phyloP scores from a whole-genome alignment of 2,797 vertebrate species.

The Chaunax sp. region DNA sequence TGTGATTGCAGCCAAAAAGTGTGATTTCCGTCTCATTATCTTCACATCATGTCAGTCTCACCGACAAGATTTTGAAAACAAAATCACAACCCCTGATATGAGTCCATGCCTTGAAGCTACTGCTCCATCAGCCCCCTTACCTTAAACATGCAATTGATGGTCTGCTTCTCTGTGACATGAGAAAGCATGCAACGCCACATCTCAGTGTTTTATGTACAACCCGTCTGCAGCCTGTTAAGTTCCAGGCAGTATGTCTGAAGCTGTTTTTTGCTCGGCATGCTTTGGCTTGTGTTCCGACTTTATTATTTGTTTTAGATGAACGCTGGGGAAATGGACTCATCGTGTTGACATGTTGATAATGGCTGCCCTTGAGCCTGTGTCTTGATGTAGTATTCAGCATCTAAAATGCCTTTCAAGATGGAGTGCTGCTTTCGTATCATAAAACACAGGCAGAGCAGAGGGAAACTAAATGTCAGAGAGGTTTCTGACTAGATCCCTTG shows the following conservation, averaged over 20 bases:
- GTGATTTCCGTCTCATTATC: constrained; percentile 52
- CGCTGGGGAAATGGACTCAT: constrained; percentile 76
- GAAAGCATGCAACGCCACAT: constrained; percentile 19
- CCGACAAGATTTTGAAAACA: constrained; percentile 50
- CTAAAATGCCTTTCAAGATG: constrained; percentile 69
- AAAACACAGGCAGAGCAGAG: constrained; percentile 59
- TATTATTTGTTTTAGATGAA: constrained; percentile 74
- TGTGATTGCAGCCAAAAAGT: constrained; percentile 21
- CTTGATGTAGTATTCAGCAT: constrained; percentile 77
- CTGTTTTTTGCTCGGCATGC: constrained; percentile 43
- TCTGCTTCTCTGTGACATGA: constrained; percentile 30
- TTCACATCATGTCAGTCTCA: constrained; percentile 6
- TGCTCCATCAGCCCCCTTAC: constrained; percentile 49
- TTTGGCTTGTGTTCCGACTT: constrained; percentile 47
- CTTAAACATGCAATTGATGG: constrained; percentile 61
- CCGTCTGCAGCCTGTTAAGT: constrained; percentile 68
- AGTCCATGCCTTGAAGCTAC: constrained; percentile 31
- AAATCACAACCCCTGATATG: constrained; percentile 55
- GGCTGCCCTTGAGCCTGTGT: constrained; percentile 77
- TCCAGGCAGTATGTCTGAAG: constrained; percentile 62
- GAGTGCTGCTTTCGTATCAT: constrained; percentile 56
- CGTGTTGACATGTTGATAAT: constrained; percentile 79
- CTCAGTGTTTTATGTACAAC: constrained; percentile 59
- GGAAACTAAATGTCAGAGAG: constrained; percentile 33
- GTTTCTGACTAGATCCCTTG: constrained; percentile 10